Conservation (phyloP, 1,140 invertebrate species). For the Diorhabda carinulata region DNA sequence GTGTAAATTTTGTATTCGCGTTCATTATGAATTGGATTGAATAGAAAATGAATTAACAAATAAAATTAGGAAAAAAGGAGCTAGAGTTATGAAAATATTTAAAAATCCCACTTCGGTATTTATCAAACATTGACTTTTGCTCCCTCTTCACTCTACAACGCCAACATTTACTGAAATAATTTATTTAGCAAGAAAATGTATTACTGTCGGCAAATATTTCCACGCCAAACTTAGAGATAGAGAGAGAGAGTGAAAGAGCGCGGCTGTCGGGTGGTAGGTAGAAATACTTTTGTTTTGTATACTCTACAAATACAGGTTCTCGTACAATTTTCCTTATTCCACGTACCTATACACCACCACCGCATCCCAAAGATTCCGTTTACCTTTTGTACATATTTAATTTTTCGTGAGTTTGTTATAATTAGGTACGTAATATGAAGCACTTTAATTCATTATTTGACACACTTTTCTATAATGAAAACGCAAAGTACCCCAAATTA, state of each 20-base stretch:
- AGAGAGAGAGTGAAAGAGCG: background rate
- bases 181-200: conserved; percentile 50
- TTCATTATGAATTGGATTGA: too few relatives aligned
- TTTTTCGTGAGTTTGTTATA: conserved; percentile 25
- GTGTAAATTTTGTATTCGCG: too few relatives aligned
- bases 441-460: conserved; percentile 41
- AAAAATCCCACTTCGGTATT: conserved; percentile 17
- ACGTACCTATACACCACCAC: conserved; percentile 18
- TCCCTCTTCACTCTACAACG: conserved; percentile 42
- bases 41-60: too few relatives aligned
- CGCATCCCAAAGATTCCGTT: conserved; percentile 40
- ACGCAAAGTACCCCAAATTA: too few relatives aligned
- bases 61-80: too few relatives aligned
- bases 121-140: conserved; percentile 47
- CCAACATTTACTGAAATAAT: conserved; percentile 49
- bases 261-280: background rate
- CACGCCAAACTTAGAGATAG: conserved; percentile 37
- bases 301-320: conserved; percentile 43
- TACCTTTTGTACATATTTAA: conserved; percentile 44
- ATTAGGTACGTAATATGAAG: conserved; percentile 17
- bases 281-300: conserved; percentile 48
- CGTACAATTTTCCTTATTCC: conserved; percentile 41
- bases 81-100: conserved; percentile 13
- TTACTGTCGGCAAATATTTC: conserved; percentile 50
- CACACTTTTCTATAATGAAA: conserved; percentile 23